These are phyloP conservation scores for Aegotheles bennettii DNA, from an alignment of 2,113 vertebrate species.

Conservation along the genomic window DNA sequence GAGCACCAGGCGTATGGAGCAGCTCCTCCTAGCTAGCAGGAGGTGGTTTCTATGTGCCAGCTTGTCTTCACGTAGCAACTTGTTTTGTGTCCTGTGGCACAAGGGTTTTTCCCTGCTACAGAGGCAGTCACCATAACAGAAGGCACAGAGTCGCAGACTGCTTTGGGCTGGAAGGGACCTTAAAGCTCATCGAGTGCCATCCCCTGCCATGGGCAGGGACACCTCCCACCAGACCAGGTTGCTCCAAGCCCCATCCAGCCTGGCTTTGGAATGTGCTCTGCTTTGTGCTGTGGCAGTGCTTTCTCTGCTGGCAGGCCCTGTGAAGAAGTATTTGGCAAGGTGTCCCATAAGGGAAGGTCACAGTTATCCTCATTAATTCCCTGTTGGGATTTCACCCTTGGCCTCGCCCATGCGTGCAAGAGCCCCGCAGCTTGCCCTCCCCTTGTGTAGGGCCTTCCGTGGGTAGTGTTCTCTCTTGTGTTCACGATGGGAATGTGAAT, in stretches of 20 bases:
- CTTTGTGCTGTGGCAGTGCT: rapidly evolving
- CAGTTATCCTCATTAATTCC: background rate
- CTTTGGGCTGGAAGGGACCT: too few relatives aligned
- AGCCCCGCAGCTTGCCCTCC: background rate
- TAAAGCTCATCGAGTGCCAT: too few relatives aligned
- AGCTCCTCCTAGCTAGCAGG: background rate
- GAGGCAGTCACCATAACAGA: rapidly evolving
- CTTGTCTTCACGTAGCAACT: rapidly evolving
- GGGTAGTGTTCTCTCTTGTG: background rate
- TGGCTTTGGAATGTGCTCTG: rapidly evolving
- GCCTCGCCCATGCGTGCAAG: rapidly evolving
- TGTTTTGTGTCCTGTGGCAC: background rate
- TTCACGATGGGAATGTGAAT: background rate
- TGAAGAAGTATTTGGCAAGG: background rate
- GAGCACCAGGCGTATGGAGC: rapidly evolving
- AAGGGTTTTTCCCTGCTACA: background rate
- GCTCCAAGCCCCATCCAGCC: too few relatives aligned
- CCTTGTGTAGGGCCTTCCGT: background rate
- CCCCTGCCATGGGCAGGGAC: too few relatives aligned
- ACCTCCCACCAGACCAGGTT: too few relatives aligned
- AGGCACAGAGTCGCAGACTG: too few relatives aligned
- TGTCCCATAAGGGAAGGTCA: too few relatives aligned
- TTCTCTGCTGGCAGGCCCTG: background rate
- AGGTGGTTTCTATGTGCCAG: rapidly evolving
- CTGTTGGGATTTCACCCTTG: background rate